phyloP scores from a whole-genome alignment of 2,113 vertebrate species.

The Gopherus evgoodei region DNA sequence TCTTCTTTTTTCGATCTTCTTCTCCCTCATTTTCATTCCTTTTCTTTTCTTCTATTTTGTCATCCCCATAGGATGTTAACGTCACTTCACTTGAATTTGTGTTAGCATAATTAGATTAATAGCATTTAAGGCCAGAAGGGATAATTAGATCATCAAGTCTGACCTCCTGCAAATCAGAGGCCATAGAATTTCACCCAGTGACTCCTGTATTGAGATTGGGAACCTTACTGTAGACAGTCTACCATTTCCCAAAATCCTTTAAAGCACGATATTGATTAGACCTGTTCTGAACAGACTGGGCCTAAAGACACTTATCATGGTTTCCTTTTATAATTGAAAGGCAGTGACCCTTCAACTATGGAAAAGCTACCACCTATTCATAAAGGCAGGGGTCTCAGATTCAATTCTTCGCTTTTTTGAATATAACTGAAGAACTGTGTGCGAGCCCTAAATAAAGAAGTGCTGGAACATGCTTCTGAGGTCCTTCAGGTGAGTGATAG shows the following conservation, averaged over 20 bases:
- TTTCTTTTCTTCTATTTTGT: neutral
- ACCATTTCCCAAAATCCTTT: neutral
- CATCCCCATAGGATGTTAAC: neutral
- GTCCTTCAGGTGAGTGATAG: neutral
- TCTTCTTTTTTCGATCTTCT: neutral
- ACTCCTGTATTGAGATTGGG: neutral
- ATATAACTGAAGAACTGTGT: neutral
- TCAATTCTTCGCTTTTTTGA: neutral
- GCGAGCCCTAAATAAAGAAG: neutral
- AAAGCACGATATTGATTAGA: neutral
- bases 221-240: neutral
- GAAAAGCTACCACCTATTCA: neutral
- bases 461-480: neutral
- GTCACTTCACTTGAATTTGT: too few species aligned
- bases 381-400: neutral
- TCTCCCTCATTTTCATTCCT: neutral
- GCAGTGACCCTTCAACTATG: neutral
- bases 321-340: neutral
- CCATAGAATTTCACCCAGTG: neutral
- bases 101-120: neutral
- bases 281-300: neutral
- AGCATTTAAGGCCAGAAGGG: neutral
- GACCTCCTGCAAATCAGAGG: neutral
- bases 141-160: neutral
- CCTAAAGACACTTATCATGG: neutral